Base-by-base conservation (phyloP, 2,113 vertebrate genomes). In the Pelmatolapia mariae region DNA sequence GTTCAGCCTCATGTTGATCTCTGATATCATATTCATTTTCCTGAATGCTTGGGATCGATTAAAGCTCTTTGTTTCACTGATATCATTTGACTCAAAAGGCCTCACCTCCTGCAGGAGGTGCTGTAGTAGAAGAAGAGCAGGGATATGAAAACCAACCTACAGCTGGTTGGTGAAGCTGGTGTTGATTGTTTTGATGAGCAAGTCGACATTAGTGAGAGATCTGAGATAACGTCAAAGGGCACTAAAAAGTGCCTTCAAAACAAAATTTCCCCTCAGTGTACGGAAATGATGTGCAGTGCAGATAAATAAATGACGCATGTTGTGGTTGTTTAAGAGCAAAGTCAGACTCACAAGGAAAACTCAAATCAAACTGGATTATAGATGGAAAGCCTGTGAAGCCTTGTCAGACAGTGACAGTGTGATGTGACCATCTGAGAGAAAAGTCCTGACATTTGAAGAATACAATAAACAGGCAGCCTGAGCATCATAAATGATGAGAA, bases 271-370 rank as follows among this genome's bases (percentile, higher is more conserved):
- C 33, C 1, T 66, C 33, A 22, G 18, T 66, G 61, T 66, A 66
- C 1, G 6, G 33, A 66, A 66, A 68, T 22, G 0, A 68, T 68
- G 19, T 68, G 0, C 19, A 71, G 2, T 6, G 0, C 5, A 24
- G n/a, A 43, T 43, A 43, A 10, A 1, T 9, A 68, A 33, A 0
- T 33, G 29, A 63, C 0, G 4, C 59, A 63, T 63, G 4, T n/a
- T 63, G 59, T 6, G 36, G n/a, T 71, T 71, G 36, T 0, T 71
- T 71, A 40, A 22, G 19, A 40, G 7, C n/a, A 43, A 68, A 40
- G 63, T 38, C 61, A 68, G 19, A 59, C 15, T 16, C 22, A 40
- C n/a, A n/a, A n/a, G n/a, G n/a, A 68, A 71, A 9, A 43, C 61
- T 66, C 33, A 5, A 66, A 66, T 66, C 33, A n/a, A 66, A n/a